Evolutionary conservation across 2,888 invertebrate species (phyloP), one percentile per base, ranked within the genome.

Genomic region (Galeruca laticollis): DNA sequence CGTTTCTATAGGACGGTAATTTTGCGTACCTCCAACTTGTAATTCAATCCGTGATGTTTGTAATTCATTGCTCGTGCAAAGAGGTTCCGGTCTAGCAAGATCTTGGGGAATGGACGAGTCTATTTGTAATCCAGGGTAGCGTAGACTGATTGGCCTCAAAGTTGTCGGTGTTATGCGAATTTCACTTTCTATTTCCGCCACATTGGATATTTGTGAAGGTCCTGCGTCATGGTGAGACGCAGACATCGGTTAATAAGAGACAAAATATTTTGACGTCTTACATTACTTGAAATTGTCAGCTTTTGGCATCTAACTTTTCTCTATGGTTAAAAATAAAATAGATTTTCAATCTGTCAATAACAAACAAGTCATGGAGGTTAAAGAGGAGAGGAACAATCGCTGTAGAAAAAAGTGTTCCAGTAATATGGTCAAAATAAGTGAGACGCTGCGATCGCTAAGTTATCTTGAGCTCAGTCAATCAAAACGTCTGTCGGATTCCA

Each of bases 31-130:
- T 52, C n/a, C 52, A 9, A 21, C 13, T 52, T 52, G 26, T 3
- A 21, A 52, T 52, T 52, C 52, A 11, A 52, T 52, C 3, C 21
- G n/a, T 11, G 8, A 52, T 6, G 52, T 52, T n/a, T 52, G 52
- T 13, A 52, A n/a, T 11, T 52, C 52, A n/a, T 52, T 26, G n/a
- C 9, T 52, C 3, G 26, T 52, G 2, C 52, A 52, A 4, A 52
- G 11, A 21, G 52, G 52, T n/a, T 52, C 52, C 26, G 52, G 26
- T 13, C 52, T 11, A 2, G 52, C 26, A 26, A 13, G 21, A 26
- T 52, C 52, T 52, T 26, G 21, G 1, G 10, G 26, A 13, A 52
- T 52, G 2, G 15, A 47, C 0, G 47, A 47, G 13, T 52, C 15
- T 13, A 11, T 26, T 3, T 11, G 11, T 10, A 52, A 11, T 9